Evolutionary conservation across 2,888 invertebrate species (phyloP).

Genomic region (Lucinisca nassula): DNA sequence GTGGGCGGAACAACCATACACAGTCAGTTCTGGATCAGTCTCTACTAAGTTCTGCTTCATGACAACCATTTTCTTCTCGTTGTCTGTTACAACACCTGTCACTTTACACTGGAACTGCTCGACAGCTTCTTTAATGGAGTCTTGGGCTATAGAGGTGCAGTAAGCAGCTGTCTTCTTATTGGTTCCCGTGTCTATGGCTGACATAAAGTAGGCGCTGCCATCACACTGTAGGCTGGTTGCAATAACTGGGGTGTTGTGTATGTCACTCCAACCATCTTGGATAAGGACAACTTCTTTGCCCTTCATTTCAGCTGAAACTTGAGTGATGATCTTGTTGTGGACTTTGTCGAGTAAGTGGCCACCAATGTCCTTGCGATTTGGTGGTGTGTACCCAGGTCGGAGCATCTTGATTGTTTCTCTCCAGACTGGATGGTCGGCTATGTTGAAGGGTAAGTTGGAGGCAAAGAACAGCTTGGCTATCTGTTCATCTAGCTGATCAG

Average conservation of each 20-base stretch:
- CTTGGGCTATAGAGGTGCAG: slow-evolving; percentile 42
- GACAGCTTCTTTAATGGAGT: slow-evolving; percentile 17
- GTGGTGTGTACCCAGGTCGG: slow-evolving; percentile 42
- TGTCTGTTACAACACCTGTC: slow-evolving; percentile 46
- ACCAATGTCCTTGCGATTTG: slow-evolving; percentile 43
- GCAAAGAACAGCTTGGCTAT: slow-evolving; percentile 28
- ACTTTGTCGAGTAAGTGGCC: slow-evolving; percentile 33
- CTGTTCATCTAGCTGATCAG: slow-evolving; percentile 15
- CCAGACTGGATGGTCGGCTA: slow-evolving; percentile 24
- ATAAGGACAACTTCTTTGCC: slow-evolving; percentile 47
- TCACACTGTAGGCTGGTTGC: slow-evolving; percentile 42
- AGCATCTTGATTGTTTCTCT: slow-evolving; percentile 44
- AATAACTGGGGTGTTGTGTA: slow-evolving; percentile 61
- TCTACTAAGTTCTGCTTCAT: slow-evolving; percentile 32
- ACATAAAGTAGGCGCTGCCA: slow-evolving; percentile 38
- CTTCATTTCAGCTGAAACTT: slow-evolving; percentile 28
- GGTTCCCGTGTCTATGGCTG: slow-evolving; percentile 34
- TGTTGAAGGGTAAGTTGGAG: slow-evolving; percentile 30
- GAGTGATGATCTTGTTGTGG: slow-evolving; percentile 10
- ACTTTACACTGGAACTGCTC: slow-evolving; percentile 49
- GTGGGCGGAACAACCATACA: slow-evolving; percentile 43
- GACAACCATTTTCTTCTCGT: slow-evolving; percentile 48
- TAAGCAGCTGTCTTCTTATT: slow-evolving; percentile 56
- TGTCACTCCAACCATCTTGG: slow-evolving; percentile 59
- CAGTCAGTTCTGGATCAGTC: slow-evolving; percentile 16